phyloP scores from a whole-genome alignment of 2,113 vertebrate species.

The Phycodurus eques region DNA sequence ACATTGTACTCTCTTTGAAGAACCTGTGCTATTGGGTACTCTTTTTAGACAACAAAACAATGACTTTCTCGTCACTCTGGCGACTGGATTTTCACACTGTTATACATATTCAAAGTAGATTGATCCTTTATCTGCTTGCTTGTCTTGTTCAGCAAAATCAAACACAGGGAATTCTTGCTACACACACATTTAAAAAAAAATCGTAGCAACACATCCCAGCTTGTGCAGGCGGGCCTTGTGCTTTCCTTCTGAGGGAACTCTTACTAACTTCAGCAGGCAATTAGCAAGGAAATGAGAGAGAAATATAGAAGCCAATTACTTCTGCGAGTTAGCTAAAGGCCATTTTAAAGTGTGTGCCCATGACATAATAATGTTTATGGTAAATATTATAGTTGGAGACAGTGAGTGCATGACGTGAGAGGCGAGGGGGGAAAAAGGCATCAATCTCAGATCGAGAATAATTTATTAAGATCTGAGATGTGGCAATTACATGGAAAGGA shows the following conservation, averaged over 20 bases:
- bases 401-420: conserved; percentile 79
- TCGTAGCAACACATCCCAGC: conserved; percentile 59
- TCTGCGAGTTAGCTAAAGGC: conserved; percentile 82
- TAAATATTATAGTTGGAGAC: conserved; percentile 85
- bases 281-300: conserved; percentile 80
- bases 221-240: conserved; percentile 65
- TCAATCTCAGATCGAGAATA: conserved; percentile 85
- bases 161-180: conserved; percentile 54
- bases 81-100: conserved; percentile 48
- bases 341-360: conserved; percentile 86
- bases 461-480: conserved; percentile 85
- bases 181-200: conserved; percentile 53
- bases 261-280: conserved; percentile 78
- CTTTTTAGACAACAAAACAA: conserved; percentile 48
- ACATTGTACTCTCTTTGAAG: background rate
- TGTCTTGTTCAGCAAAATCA: conserved; percentile 64
- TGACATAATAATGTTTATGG: conserved; percentile 88
- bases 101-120: conserved; percentile 65
- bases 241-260: conserved; percentile 69
- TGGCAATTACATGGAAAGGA: conserved; percentile 83
- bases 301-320: conserved; percentile 84
- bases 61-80: conserved; percentile 39
- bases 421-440: conserved; percentile 64
- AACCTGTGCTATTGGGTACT: background rate
- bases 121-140: conserved; percentile 51